phyloP scores from a whole-genome alignment of 2,113 vertebrate species.

The Dinomys branickii region DNA sequence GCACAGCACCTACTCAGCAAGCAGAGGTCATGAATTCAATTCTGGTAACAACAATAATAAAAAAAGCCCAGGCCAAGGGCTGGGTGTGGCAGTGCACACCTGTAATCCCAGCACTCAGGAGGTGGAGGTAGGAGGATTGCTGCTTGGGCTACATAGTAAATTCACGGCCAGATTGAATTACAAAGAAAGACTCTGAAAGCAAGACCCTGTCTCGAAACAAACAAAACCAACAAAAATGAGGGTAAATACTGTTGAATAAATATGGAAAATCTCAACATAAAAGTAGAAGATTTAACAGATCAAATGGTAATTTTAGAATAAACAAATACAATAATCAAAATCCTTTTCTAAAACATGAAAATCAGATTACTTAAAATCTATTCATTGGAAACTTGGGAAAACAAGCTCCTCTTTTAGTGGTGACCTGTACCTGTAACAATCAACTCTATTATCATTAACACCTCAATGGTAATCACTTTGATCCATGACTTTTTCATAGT shows the following conservation, averaged over 20 bases:
- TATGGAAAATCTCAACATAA: not conserved
- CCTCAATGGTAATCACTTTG: not conserved
- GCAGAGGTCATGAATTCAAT: too few species aligned
- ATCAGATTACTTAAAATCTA: not conserved
- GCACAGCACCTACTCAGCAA: too few species aligned
- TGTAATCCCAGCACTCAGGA: not conserved
- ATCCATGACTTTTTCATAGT: not conserved
- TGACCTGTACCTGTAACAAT: not conserved
- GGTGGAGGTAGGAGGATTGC: not conserved
- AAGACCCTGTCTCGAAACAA: not conserved
- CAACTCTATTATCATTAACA: slow-evolving; percentile 25
- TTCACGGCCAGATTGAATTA: not conserved
- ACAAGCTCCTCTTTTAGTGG: not conserved
- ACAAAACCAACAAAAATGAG: too few species aligned
- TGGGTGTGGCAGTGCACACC: not conserved
- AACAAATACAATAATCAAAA: not conserved
- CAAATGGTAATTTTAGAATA: not conserved
- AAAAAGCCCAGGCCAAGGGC: too few species aligned
- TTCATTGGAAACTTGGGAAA: not conserved
- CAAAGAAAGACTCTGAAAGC: not conserved
- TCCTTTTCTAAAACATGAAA: not conserved
- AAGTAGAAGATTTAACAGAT: not conserved
- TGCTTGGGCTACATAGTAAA: too few species aligned
- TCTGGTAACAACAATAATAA: too few species aligned
- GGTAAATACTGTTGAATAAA: not conserved